phyloP scores from a whole-genome alignment of 2,113 vertebrate genomes.

The Tupaia chinensis region DNA sequence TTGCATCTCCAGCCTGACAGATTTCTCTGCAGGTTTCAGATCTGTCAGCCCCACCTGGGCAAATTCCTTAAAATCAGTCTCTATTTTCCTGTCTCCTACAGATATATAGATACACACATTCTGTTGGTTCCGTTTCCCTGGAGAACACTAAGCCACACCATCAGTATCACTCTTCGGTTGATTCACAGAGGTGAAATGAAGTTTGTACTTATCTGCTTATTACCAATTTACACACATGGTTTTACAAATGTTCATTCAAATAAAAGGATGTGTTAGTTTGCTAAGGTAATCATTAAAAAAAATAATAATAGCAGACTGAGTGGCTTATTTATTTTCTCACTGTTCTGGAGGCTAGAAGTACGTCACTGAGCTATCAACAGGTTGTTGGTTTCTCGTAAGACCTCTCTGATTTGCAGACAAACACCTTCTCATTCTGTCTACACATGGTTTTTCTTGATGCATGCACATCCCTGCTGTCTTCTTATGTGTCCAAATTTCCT shows the following conservation, averaged over 20 bases:
- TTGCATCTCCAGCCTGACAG: background rate
- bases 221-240: background rate
- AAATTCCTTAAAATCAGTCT: background rate
- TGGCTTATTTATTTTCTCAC: background rate
- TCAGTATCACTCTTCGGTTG: background rate
- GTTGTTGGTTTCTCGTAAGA: background rate
- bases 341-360: background rate
- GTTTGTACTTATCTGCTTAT: background rate
- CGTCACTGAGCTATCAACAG: background rate
- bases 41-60: background rate
- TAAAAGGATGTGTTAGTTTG: background rate
- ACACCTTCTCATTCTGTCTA: background rate
- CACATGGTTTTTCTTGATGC: background rate
- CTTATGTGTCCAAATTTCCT: background rate
- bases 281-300: background rate
- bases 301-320: background rate
- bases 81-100: background rate
- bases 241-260: constrained; percentile 3
- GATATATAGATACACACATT: background rate
- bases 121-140: background rate
- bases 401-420: background rate
- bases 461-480: fast-evolving
- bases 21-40: background rate
- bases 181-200: background rate
- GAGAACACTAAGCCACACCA: background rate